Percentiles rank a stretch among this genome's conserved stretches.
Conservation (phyloP, 2,113 vertebrate genomes). For the Aplodontia rufa region DNA sequence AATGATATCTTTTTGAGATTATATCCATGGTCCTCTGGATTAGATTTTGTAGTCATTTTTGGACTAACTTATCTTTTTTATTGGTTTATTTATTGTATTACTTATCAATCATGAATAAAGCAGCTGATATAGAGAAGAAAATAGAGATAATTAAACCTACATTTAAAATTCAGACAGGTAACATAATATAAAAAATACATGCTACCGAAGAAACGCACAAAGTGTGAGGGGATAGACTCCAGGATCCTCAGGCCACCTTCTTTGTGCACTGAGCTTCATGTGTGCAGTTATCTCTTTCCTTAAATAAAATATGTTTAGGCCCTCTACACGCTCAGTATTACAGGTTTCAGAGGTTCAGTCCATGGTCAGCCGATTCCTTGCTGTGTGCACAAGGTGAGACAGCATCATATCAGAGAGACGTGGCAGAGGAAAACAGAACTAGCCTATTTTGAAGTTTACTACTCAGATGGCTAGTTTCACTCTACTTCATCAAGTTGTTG, state of each 20-base stretch:
- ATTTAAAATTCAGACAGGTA: neutral
- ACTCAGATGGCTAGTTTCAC: neutral
- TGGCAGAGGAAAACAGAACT: neutral
- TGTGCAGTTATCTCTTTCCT: neutral
- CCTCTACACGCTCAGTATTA: neutral
- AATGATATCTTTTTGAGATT: neutral
- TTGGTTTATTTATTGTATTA: neutral
- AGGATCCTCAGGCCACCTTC: neutral
- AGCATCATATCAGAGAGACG: too few relatives aligned
- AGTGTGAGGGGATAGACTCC: rapidly evolving
- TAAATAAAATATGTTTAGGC: neutral
- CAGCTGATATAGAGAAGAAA: neutral
- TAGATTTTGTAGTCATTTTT: constrained; percentile 36
- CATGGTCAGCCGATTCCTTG: too few relatives aligned
- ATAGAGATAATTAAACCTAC: neutral
- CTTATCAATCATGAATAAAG: neutral
- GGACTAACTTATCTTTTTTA: neutral
- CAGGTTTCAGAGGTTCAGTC: too few relatives aligned
- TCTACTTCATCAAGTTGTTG: neutral
- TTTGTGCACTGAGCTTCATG: neutral
- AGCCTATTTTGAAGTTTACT: neutral
- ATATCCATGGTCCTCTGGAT: neutral
- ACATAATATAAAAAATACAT: neutral
- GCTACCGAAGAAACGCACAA: neutral
- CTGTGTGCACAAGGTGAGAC: too few relatives aligned